phyloP scores from a whole-genome alignment of 2,888 invertebrate species.

The Aleiodes leptofemur region DNA sequence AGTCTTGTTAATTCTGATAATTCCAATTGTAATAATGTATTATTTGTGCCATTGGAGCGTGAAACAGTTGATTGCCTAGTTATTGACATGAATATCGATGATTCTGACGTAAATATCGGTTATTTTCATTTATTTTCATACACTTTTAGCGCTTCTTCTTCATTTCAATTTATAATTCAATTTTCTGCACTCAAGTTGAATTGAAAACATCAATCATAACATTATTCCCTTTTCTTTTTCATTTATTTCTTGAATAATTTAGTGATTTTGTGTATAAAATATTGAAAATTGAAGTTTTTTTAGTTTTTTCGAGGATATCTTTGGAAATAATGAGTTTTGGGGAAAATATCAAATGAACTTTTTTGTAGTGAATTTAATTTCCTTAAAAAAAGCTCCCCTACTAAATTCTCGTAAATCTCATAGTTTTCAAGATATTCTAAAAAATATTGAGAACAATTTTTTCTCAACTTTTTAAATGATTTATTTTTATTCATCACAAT shows the following conservation, averaged over 20 bases:
- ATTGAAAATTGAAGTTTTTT: neutral
- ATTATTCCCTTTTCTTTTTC: neutral
- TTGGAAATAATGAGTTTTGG: neutral
- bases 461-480: too few relatives aligned
- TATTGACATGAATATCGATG: constrained; percentile 32
- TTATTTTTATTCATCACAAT: too few relatives aligned
- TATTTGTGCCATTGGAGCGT: constrained; percentile 2
- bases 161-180: neutral
- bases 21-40: constrained; percentile 13
- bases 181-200: neutral
- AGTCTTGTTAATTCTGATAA: constrained; percentile 1
- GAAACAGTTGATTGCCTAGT: constrained; percentile 19
- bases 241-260: neutral
- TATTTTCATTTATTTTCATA: neutral
- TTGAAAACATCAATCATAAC: neutral
- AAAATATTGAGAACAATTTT: too few relatives aligned
- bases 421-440: neutral
- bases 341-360: too few relatives aligned
- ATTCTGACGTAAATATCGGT: constrained; percentile 27
- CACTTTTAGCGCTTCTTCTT: neutral
- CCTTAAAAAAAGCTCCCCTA: neutral
- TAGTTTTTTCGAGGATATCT: neutral
- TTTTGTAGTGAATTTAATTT: constrained; percentile 1
- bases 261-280: neutral
- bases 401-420: constrained; percentile 7